These are phyloP conservation scores for Clamator glandarius DNA, from an alignment of 2,797 vertebrate genomes.

Conservation along the genomic window DNA sequence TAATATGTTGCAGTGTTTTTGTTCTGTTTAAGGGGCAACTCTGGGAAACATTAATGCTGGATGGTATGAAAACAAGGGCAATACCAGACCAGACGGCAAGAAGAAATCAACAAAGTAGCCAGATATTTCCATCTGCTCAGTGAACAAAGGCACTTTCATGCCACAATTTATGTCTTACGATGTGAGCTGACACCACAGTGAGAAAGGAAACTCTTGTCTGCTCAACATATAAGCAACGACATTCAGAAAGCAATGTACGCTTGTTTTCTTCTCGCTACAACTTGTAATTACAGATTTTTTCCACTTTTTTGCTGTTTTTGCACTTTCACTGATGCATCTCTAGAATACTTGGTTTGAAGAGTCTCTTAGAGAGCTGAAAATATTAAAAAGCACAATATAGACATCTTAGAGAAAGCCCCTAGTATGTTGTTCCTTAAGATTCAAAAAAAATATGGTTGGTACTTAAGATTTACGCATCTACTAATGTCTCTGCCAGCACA, in stretches of 20 bases:
- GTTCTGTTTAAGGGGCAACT: slow-evolving; percentile 47
- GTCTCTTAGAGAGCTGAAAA: not conserved
- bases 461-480: not conserved
- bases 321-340: not conserved
- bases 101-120: slow-evolving; percentile 38
- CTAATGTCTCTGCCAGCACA: not conserved
- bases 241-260: not conserved
- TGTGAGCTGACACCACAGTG: not conserved
- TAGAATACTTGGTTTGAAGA: not conserved
- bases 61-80: slow-evolving; percentile 47
- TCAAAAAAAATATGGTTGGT: not conserved
- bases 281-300: not conserved
- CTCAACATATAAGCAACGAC: not conserved
- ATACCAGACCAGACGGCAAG: slow-evolving; percentile 33
- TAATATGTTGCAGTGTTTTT: slow-evolving; percentile 35
- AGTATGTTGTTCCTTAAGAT: not conserved
- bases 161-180: slow-evolving; percentile 8
- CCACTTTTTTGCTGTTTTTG: not conserved
- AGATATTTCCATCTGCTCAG: slow-evolving; percentile 68
- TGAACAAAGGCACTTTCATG: not conserved
- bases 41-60: slow-evolving; percentile 41
- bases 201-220: not conserved
- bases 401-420: not conserved
- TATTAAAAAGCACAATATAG: not conserved
- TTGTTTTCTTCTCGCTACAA: not conserved